Evolutionary conservation across 2,888 invertebrate species (phyloP), one percentile per base, ranked within the genome.

Genomic region (Priocnemis perturbator): DNA sequence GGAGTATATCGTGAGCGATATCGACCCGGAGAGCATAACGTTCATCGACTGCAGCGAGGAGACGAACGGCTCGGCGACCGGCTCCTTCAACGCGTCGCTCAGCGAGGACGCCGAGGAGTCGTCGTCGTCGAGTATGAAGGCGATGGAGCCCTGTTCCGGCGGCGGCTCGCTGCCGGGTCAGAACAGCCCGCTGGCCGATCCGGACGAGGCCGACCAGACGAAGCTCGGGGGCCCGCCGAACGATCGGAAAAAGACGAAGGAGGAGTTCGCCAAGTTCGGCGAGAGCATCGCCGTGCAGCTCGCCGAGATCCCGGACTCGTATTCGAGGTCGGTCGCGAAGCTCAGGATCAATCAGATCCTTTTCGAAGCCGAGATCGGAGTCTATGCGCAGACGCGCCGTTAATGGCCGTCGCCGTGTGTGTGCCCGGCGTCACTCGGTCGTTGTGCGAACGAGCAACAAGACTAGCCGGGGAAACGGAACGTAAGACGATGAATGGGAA

Each of bases 341-440:
- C 76, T 85, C 0, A 82, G 83, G 64, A 85, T 85, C 67, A 85
- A 85, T 62, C 85, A 85, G 67, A 85, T 85, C 26, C 79, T 85
- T 3, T 85, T 85, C 56, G 85, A 85, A 58, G 85, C 85, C 26
- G 85, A 85, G 61, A 85, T 85, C 53, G 85, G 85, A 4, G 77
- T 83, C 30, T 85, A 85, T 66, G 83, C 85, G 59, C 83, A 85
- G 63, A 77, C 79, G 23, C 78, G 76, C 59, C 77, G 76, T 64
- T 84, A 79, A 83, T 71, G 19, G 65, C 20, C n/a, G 14, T n/a
- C 14, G 47, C 47, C 47, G n/a, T n/a, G n/a, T n/a, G n/a, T n/a
- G 11, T n/a, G 15, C 47, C 2, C 47, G 47, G 15, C 11, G 47
- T 26, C 26, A 26, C 3, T 26, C n/a, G 26, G 26, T 26, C 26